phyloP scores from a whole-genome alignment of 1,140 invertebrate species.

The Zelostemma sp. region DNA sequence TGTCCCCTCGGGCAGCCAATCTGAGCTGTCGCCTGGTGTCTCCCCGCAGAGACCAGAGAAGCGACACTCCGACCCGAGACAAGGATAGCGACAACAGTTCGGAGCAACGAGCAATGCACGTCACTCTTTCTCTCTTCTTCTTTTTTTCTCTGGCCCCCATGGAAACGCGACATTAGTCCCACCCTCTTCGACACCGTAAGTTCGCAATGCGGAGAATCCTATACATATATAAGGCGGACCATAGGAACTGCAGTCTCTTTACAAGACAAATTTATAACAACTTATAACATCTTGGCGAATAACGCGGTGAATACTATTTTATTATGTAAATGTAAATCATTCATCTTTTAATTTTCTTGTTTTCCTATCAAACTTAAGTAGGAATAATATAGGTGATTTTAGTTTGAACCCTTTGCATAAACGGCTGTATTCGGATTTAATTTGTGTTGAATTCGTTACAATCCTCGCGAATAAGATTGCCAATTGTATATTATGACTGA shows the following conservation, averaged over 20 bases:
- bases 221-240: no score
- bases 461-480: no score
- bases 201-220: conserved; percentile 36
- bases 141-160: conserved; percentile 41
- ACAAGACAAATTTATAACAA: background rate
- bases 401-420: no score
- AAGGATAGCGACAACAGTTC: conserved; percentile 51
- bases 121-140: conserved; percentile 27
- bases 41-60: conserved; percentile 54
- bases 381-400: no score
- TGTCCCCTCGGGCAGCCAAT: conserved; percentile 61
- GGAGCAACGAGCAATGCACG: conserved; percentile 31
- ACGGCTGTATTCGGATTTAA: no score
- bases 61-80: conserved; percentile 62
- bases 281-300: background rate
- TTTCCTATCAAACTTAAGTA: no score
- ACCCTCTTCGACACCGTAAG: conserved; percentile 30
- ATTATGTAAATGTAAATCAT: no score
- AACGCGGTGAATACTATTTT: no score
- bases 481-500: background rate
- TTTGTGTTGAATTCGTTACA: no score
- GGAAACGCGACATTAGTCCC: conserved; percentile 52
- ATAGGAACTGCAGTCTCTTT: conserved; percentile 40
- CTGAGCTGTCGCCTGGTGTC: conserved; percentile 56
- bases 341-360: no score